Evolutionary conservation across 2,888 invertebrate genomes (phyloP).

Genomic region (Lithophane ornitopus): DNA sequence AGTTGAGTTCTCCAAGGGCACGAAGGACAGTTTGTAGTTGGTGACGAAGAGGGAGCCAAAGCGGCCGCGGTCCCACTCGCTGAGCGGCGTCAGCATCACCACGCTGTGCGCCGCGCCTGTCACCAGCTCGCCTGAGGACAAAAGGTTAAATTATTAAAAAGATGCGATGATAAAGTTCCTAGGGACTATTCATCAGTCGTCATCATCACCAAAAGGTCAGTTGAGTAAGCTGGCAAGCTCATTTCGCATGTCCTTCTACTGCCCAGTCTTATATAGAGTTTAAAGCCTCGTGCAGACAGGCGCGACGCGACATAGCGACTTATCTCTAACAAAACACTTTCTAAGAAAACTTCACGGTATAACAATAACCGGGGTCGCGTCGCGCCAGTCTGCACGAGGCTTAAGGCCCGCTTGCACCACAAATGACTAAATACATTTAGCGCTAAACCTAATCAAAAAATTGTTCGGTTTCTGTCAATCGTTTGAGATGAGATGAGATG

Average conservation of each 20-base stretch:
- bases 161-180: not conserved
- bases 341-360: too few species aligned
- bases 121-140: slow-evolving; percentile 93
- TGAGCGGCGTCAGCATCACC: slow-evolving; percentile 95
- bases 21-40: slow-evolving; percentile 97
- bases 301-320: too few species aligned
- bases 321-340: too few species aligned
- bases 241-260: not conserved
- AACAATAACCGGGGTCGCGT: too few species aligned
- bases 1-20: slow-evolving; percentile 91
- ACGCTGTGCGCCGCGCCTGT: slow-evolving; percentile 96
- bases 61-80: slow-evolving; percentile 94
- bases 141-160: slow-evolving; percentile 57
- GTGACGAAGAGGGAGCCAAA: slow-evolving; percentile 97
- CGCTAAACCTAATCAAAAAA: too few species aligned
- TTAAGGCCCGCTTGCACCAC: not conserved
- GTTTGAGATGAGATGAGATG: too few species aligned
- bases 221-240: not conserved
- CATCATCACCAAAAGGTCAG: not conserved
- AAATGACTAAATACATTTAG: too few species aligned
- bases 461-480: too few species aligned
- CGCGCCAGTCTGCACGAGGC: too few species aligned
- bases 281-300: too few species aligned
- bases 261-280: not conserved
- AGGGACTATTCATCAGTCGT: not conserved